phyloP scores from a whole-genome alignment of 2,797 vertebrate species.

The Pantherophis alleghaniensis region DNA sequence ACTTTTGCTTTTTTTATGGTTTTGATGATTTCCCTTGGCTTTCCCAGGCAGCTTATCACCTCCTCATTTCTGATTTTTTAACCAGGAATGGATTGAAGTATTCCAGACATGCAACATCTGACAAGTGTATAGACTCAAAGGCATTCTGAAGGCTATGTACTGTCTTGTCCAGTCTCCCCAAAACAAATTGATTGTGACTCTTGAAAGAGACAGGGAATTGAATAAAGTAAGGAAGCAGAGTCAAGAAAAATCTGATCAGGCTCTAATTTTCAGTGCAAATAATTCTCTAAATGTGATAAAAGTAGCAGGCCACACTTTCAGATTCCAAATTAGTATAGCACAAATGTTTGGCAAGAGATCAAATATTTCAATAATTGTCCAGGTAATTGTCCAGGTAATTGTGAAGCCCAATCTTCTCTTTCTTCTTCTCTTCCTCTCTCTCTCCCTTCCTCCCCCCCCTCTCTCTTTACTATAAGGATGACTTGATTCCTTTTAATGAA shows the following conservation, averaged over 20 bases:
- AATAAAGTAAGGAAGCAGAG: background rate
- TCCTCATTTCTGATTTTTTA: background rate
- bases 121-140: background rate
- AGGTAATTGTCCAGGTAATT: background rate
- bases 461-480: too few relatives aligned
- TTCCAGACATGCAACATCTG: background rate
- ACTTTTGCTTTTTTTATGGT: too few relatives aligned
- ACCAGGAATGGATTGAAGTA: background rate
- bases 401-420: background rate
- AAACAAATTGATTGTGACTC: background rate
- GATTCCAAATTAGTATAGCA: background rate
- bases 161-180: background rate
- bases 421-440: too few relatives aligned
- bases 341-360: background rate
- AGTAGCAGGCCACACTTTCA: background rate
- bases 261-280: background rate
- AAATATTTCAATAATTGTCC: background rate
- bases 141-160: background rate
- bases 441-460: too few relatives aligned
- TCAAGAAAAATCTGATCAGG: background rate
- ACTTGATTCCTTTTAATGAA: background rate
- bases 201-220: slow-evolving; percentile 11
- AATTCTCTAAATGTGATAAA: background rate
- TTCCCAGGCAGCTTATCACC: too few relatives aligned
- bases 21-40: too few relatives aligned